These are phyloP conservation scores for Polyergus mexicanus DNA, from an alignment of 1,140 invertebrate genomes.

Conservation along the genomic window DNA sequence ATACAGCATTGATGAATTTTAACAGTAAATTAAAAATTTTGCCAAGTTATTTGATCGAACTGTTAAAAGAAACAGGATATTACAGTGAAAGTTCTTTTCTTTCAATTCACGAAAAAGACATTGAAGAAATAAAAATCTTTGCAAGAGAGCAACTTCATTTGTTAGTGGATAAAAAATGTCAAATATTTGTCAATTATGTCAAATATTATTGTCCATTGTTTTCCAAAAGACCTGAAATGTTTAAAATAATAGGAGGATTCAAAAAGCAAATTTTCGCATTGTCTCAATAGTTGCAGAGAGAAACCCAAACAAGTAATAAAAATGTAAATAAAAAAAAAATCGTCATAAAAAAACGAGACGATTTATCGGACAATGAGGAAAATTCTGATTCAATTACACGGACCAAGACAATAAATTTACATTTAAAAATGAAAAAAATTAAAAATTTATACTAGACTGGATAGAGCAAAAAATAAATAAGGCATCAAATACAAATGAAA, in stretches of 20 bases:
- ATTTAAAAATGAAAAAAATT: conserved; percentile 10
- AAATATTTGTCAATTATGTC: too few species aligned
- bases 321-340: background rate
- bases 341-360: conserved; percentile 12
- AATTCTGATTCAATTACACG: conserved; percentile 5
- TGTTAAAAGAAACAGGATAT: too few species aligned
- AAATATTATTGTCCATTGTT: conserved; percentile 13
- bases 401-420: conserved; percentile 11
- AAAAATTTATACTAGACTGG: background rate
- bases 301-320: background rate
- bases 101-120: too few species aligned
- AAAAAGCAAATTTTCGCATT: background rate
- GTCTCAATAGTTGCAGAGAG: background rate
- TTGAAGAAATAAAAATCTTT: too few species aligned
- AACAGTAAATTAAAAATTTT: too few species aligned
- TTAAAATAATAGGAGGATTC: conserved; percentile 8
- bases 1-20: too few species aligned
- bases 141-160: too few species aligned
- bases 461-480: background rate
- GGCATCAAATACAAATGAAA: background rate
- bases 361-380: background rate
- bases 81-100: too few species aligned
- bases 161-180: too few species aligned
- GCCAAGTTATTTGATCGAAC: too few species aligned
- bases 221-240: conserved; percentile 4